Percentiles rank a stretch among this genome's conserved stretches.
Evolutionary conservation across 2,888 invertebrate genomes (phyloP).

Genomic region (Pegoplata infirma): DNA sequence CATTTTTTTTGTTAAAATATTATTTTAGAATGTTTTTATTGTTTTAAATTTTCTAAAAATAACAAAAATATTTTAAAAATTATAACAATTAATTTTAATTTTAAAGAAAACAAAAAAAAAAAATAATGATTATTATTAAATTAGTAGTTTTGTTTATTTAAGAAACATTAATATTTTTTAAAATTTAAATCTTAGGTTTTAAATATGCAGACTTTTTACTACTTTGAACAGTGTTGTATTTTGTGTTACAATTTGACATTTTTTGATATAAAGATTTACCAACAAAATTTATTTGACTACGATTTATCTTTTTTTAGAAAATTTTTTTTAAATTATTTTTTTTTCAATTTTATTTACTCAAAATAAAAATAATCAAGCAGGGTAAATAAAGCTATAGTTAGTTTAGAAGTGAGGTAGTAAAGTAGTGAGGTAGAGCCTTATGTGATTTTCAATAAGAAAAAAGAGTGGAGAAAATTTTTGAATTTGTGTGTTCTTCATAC

Average conservation of each 20-base stretch:
- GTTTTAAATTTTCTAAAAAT: neutral
- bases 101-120: too few species aligned
- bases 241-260: neutral
- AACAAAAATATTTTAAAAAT: too few species aligned
- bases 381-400: neutral
- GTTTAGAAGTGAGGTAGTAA: too few species aligned
- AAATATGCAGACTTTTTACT: constrained; percentile 52
- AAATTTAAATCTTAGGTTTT: constrained; percentile 49
- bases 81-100: neutral
- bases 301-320: constrained; percentile 4
- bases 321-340: too few species aligned
- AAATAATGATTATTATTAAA: too few species aligned
- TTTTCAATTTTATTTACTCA: too few species aligned
- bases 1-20: neutral
- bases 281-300: constrained; percentile 6
- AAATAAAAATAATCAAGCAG: neutral
- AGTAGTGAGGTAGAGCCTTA: too few species aligned
- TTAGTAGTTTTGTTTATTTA: neutral
- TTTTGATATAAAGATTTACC: neutral
- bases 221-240: constrained; percentile 29
- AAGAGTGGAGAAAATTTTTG: neutral
- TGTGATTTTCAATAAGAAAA: too few species aligned
- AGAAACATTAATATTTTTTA: constrained; percentile 12
- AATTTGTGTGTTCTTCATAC: neutral
- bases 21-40: constrained; percentile 10